Base-by-base conservation (phyloP, 2,113 vertebrate species). In the Ia io region DNA sequence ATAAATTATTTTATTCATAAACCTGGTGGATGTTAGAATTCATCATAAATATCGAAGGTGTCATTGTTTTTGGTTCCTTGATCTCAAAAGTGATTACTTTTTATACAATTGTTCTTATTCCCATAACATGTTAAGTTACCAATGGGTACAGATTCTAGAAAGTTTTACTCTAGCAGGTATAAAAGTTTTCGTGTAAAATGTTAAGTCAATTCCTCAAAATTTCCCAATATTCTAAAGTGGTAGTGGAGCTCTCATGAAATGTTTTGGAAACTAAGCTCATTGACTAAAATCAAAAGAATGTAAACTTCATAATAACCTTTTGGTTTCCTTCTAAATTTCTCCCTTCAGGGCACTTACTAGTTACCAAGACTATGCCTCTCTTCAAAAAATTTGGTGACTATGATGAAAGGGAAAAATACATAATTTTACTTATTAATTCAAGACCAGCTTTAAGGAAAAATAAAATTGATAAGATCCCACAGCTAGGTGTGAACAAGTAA, bases 391-490 rank as follows among this genome's bases (percentile, higher is more conserved):
- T 10, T 73, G 17, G 40, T 74, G n/a, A 85, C 40, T 70, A 40
- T 35, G 35, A 92, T 53, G n/a, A 9, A 65, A 92, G 37, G 5
- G 8, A 25, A 22, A 20, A 87, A 74, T 79, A 17, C 4, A 47
- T 76, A 51, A 74, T 84, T 89, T 77, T 76, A 73, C n/a, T 93
- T 71, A 61, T 47, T 93, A 93, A 85, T 73, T 91, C 40, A 74
- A 93, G 32, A 59, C 16, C 42, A 86, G 8, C n/a, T 35, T 87
- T 73, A 84, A 73, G 9, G 23, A 9, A 67, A 94, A 92, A 77
- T n/a, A 87, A 89, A 84, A 83, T 30, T 91, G 9, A n/a, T 37
- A 77, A 51, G 49, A 74, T 37, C 2, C n/a, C 28, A 63, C 32
- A 88, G 9, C 10, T 80, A 83, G 32, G 1, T 51, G 22, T 69